Evolutionary conservation across 2,797 vertebrate species (phyloP).

Genomic region (Acanthornis magna): DNA sequence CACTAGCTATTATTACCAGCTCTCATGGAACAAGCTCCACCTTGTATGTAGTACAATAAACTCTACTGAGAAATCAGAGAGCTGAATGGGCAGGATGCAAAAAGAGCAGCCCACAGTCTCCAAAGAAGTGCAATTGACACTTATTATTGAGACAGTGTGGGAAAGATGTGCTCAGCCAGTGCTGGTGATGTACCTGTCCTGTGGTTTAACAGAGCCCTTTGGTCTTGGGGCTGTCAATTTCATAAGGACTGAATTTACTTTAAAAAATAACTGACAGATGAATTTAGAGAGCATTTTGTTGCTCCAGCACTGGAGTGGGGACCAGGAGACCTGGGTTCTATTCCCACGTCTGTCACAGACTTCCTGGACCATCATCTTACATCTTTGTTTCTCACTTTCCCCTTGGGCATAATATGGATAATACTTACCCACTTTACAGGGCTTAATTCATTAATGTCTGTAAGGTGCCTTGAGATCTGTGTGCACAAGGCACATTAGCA

Average conservation of each 20-base stretch:
- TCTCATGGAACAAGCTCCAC: neutral
- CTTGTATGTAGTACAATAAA: neutral
- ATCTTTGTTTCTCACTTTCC: slow-evolving; percentile 63
- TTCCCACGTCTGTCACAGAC: slow-evolving; percentile 36
- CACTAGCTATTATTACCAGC: neutral
- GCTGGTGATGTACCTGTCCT: neutral
- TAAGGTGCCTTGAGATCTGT: slow-evolving; percentile 61
- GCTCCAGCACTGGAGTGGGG: neutral
- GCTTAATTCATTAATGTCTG: slow-evolving; percentile 68
- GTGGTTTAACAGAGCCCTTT: neutral
- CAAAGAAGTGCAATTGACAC: neutral
- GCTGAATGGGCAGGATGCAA: neutral
- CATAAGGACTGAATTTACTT: slow-evolving; percentile 27
- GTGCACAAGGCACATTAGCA: slow-evolving; percentile 58
- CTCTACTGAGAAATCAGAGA: neutral
- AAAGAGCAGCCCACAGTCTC: neutral
- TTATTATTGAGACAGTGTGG: neutral
- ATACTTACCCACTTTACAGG: slow-evolving; percentile 58
- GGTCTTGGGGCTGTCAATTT: slow-evolving; percentile 34
- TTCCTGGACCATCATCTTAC: slow-evolving; percentile 59
- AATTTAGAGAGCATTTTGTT: slow-evolving; percentile 27
- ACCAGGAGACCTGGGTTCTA: slow-evolving; percentile 28
- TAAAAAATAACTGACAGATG: slow-evolving; percentile 31
- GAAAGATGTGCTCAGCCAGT: neutral
- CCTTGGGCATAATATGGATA: slow-evolving; percentile 61